A percentile compares a stretch with the other conserved stretches of the same genome.
Evolutionary conservation across 2,797 vertebrate species (phyloP).

Genomic region (Picus viridis): DNA sequence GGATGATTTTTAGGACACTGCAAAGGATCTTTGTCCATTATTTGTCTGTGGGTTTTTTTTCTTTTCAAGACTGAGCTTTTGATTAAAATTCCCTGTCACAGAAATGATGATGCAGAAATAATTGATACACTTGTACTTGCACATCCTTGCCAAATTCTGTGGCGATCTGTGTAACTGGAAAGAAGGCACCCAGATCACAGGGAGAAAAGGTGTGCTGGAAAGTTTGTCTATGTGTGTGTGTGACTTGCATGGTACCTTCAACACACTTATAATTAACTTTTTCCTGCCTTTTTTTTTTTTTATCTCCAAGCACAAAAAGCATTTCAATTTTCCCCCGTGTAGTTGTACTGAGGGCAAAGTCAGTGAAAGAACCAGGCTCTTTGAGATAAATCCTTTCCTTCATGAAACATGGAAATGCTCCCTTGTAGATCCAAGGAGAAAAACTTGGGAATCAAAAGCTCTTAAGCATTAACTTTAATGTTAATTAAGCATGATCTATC

Average conservation of each 20-base stretch:
- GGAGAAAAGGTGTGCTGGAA: not conserved
- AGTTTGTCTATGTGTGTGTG: not conserved
- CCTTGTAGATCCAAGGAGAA: not conserved
- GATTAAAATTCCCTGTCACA: not conserved
- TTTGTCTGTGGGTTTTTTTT: not conserved
- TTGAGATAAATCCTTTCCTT: not conserved
- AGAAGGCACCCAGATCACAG: not conserved
- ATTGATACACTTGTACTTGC: fast-evolving
- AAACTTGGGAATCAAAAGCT: not conserved
- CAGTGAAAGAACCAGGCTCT: not conserved
- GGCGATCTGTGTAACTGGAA: not conserved
- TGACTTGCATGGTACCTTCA: not conserved
- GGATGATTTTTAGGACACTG: not conserved
- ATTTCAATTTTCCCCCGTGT: not conserved
- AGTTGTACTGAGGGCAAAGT: not conserved
- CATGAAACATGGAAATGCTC: not conserved
- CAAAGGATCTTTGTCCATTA: not conserved
- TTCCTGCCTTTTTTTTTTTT: not conserved
- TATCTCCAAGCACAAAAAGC: not conserved
- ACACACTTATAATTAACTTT: not conserved
- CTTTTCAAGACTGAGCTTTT: not conserved
- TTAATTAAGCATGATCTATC: not conserved
- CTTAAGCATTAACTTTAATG: not conserved
- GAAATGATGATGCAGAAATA: not conserved
- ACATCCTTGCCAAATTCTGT: not conserved